These are phyloP conservation scores for Pardosa pseudoannulata DNA, from an alignment of 2,888 invertebrate species.

Conservation along the genomic window DNA sequence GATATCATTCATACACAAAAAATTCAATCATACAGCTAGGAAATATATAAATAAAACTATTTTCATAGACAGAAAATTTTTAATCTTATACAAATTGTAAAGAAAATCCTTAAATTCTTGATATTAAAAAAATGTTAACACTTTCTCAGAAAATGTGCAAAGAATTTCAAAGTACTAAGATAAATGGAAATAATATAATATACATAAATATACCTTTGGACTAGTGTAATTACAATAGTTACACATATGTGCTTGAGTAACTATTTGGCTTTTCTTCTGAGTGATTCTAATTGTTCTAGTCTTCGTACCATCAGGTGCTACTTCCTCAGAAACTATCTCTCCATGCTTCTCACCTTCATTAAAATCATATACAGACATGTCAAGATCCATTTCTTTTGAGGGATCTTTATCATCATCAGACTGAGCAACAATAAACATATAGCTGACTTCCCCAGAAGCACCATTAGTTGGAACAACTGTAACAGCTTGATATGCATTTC, in stretches of 20 bases:
- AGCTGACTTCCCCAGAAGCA: conserved; percentile 88
- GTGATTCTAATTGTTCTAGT: conserved; percentile 81
- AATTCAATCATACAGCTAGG: too few species aligned
- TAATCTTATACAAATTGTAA: too few species aligned
- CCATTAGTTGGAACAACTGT: conserved; percentile 89
- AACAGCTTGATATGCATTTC: conserved; percentile 86
- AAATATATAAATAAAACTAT: too few species aligned
- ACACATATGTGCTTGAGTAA: conserved; percentile 87
- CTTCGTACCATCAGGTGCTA: conserved; percentile 63
- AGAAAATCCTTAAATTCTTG: too few species aligned
- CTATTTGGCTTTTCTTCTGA: conserved; percentile 82
- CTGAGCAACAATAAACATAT: conserved; percentile 88
- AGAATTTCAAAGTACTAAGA: too few species aligned
- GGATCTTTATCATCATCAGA: conserved; percentile 79
- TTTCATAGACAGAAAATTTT: too few species aligned
- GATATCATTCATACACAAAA: too few species aligned
- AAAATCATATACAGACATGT: conserved; percentile 86
- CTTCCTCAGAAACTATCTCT: conserved; percentile 81
- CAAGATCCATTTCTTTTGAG: conserved; percentile 80
- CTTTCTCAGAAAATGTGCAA: too few species aligned
- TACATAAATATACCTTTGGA: conserved; percentile 82
- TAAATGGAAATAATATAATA: too few species aligned
- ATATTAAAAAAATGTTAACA: too few species aligned
- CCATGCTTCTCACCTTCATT: conserved; percentile 83
- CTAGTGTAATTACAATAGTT: conserved; percentile 94